Evolutionary conservation across 2,797 vertebrate species (phyloP).

Genomic region (Hoplostethus mediterraneus): DNA sequence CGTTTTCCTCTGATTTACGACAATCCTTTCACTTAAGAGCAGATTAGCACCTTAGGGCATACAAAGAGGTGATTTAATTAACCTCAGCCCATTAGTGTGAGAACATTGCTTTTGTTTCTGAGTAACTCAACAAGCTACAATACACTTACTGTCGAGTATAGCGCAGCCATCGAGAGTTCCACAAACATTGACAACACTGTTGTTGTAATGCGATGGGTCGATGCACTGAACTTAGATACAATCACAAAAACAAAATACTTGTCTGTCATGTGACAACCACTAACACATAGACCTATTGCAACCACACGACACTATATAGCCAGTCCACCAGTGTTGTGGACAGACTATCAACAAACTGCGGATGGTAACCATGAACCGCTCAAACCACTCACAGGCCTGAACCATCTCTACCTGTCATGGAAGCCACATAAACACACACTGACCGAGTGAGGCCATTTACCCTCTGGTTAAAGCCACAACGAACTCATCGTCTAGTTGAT

Average conservation of each 20-base stretch:
- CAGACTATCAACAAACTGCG: no score
- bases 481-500: conserved; percentile 29
- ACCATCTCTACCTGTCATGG: not conserved
- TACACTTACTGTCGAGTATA: conserved; percentile 9
- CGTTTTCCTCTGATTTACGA: conserved; percentile 73
- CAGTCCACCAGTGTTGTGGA: not conserved
- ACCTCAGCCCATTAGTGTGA: conserved; percentile 73
- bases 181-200: not conserved
- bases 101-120: conserved; percentile 67
- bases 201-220: not conserved
- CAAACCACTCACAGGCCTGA: not conserved
- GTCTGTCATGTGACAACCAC: no score
- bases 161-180: not conserved
- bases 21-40: conserved; percentile 80
- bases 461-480: conserved; percentile 19
- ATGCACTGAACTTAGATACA: not conserved
- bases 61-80: conserved; percentile 82
- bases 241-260: not conserved
- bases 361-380: not conserved
- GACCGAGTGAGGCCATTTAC: conserved; percentile 9
- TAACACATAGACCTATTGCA: no score
- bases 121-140: conserved; percentile 49
- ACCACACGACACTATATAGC: not conserved
- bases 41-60: conserved; percentile 82
- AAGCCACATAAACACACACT: conserved; percentile 13